phyloP scores from a whole-genome alignment of 2,797 vertebrate species.

The Phoeniculus purpureus region DNA sequence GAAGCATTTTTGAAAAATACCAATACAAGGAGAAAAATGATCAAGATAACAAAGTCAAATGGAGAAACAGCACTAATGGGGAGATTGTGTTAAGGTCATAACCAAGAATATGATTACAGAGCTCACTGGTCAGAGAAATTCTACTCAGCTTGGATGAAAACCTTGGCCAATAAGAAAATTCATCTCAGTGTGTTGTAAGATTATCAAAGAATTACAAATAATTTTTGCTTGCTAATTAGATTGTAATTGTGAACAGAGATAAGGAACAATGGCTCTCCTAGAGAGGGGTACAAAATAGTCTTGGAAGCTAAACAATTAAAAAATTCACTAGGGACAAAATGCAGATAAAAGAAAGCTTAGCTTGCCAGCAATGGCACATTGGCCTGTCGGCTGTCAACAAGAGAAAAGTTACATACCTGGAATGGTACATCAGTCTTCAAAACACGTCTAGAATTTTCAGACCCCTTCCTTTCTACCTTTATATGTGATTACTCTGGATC shows the following conservation, averaged over 20 bases:
- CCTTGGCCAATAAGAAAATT: neutral
- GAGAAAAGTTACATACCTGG: neutral
- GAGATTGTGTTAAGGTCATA: neutral
- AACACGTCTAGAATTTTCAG: neutral
- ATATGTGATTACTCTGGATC: neutral
- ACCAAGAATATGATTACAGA: neutral
- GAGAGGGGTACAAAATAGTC: constrained; percentile 6
- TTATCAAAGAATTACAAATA: neutral
- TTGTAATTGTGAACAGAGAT: constrained; percentile 20
- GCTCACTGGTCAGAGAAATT: neutral
- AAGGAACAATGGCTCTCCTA: constrained; percentile 38
- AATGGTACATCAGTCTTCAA: neutral
- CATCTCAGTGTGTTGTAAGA: neutral
- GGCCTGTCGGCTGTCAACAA: constrained; percentile 3
- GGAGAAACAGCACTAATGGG: neutral
- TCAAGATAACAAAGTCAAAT: neutral
- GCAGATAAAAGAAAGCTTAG: constrained; percentile 25
- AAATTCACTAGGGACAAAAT: neutral
- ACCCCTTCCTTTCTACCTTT: neutral
- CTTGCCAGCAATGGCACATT: neutral
- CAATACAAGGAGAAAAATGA: neutral
- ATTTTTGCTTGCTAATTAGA: constrained; percentile 25
- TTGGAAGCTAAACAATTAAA: constrained; percentile 8
- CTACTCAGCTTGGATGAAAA: neutral
- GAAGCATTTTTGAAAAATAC: neutral